Base-by-base conservation (phyloP, 2,888 invertebrate genomes). In the Macropis europaea region DNA sequence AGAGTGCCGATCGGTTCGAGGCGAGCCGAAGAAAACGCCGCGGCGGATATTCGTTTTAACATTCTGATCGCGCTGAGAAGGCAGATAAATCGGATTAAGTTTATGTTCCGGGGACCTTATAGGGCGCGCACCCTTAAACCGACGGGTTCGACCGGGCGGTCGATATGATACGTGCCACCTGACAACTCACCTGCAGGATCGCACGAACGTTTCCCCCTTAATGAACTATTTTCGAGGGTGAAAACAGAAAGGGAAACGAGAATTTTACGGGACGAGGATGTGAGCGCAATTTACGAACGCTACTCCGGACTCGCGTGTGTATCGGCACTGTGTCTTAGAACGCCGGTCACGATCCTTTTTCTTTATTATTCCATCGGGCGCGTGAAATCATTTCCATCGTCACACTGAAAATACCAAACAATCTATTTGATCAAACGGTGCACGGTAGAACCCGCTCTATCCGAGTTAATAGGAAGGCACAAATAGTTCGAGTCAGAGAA, bases 71-170 rank as follows among this genome's bases (percentile, higher is more conserved):
- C 59, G 57, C 13, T 45, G 38, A 13, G 50, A 56, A 40, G 62
- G 42, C 69, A 45, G 53, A 73, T 70, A 79, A 79, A 79, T 79
- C 70, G 77, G 77, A 79, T 80, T 80, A 80, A 53, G 64, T 57
- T 52, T 77, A 48, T 74, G 77, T 74, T 62, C 66, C 70, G 52
- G 50, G 52, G 54, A 28, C 45, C 56, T 24, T 36, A 6, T 32
- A 50, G 40, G 60, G 19, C 42, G 64, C 66, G 59, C 60, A 56
- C 34, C 45, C 63, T 60, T 63, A 38, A 40, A 53, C 22, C 52
- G 34, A n/a, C 43, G 5, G 40, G 45, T 62, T 70, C 54, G 52
- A 69, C 62, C 54, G 36, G n/a, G 42, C 73, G 69, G 76, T 73
- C 76, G 68, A 73, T 52, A 15, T 62, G 42, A 50, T 32, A 38